Evolutionary conservation across 2,113 vertebrate genomes (phyloP), one percentile per base, ranked within the genome.

Genomic region (Phodopus roborovskii): DNA sequence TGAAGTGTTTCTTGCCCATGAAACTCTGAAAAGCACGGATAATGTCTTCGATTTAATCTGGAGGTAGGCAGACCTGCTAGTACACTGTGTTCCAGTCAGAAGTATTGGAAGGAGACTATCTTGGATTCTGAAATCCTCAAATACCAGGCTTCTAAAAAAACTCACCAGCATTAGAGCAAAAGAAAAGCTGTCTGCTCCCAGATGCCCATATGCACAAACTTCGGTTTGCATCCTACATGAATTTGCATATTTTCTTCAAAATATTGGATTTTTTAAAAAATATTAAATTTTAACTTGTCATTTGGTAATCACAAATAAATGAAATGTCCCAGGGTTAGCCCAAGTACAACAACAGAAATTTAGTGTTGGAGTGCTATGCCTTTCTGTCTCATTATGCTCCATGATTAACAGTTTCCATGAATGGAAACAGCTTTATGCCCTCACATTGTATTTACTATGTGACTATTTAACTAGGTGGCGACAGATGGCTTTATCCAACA

Each of bases 371-470:
- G 82, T 1, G 2, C 83, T 48, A n/a, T 20, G 50, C 92, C 8
- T 0, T 95, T 68, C 45, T 85, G 77, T 95, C 83, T 66, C 42
- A 60, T 91, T 88, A 78, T 71, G 89, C 71, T 89, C 13, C 33
- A 7, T 28, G 66, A 97, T 96, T 96, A 95, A 97, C 56, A 74
- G 92, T 73, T 94, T 91, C 87, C 94, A 1, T 92, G 94, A 97
- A 94, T 81, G 84, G 93, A 82, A 97, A 95, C 39, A 96, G n/a
- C 96, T 84, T 77, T 70, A 86, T 85, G 95, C 73, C 58, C 94
- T 97, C 96, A 96, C 53, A 92, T 0, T 48, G 68, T 90, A 95
- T 97, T 97, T 98, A 93, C 88, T 97, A 97, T 45, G 89, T 95
- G 94, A 62, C 87, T 78, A n/a, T 82, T 87, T 95, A 83, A 42